These are phyloP conservation scores for Eupithecia exiguata DNA, from an alignment of 2,888 invertebrate species.

Conservation along the genomic window DNA sequence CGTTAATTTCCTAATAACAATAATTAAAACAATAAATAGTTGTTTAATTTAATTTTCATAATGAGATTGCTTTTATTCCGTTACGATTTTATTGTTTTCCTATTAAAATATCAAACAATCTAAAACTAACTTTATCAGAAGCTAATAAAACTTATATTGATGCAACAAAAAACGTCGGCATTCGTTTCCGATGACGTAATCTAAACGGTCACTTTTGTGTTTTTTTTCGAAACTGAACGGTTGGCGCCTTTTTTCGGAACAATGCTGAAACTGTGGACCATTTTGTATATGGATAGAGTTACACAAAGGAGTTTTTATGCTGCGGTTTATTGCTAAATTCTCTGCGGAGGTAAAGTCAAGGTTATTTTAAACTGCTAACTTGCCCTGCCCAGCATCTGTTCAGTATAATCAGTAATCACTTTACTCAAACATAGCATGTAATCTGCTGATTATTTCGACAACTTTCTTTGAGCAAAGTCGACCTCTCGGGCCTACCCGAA, in stretches of 20 bases:
- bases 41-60: background rate
- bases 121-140: background rate
- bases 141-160: background rate
- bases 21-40: background rate
- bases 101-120: background rate
- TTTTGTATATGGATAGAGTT: slow-evolving; percentile 35
- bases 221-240: slow-evolving; percentile 32
- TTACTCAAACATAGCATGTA: too few species aligned
- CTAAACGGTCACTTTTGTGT: slow-evolving; percentile 33
- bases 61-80: background rate
- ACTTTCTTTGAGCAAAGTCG: too few species aligned
- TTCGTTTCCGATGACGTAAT: slow-evolving; percentile 29
- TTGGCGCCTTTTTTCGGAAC: slow-evolving; percentile 34
- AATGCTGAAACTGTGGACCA: slow-evolving; percentile 31
- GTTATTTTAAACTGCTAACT: background rate
- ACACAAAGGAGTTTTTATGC: slow-evolving; percentile 43
- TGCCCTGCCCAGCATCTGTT: background rate
- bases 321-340: background rate
- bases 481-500: too few species aligned
- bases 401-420: too few species aligned
- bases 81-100: background rate
- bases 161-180: slow-evolving; percentile 15
- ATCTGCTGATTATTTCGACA: too few species aligned
- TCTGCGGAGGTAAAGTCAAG: background rate
- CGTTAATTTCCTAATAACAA: slow-evolving; percentile 1